Percentiles rank a stretch among this genome's conserved stretches.
Conservation (phyloP, 2,113 vertebrate species). For the Onychorhynchus coronatus region DNA sequence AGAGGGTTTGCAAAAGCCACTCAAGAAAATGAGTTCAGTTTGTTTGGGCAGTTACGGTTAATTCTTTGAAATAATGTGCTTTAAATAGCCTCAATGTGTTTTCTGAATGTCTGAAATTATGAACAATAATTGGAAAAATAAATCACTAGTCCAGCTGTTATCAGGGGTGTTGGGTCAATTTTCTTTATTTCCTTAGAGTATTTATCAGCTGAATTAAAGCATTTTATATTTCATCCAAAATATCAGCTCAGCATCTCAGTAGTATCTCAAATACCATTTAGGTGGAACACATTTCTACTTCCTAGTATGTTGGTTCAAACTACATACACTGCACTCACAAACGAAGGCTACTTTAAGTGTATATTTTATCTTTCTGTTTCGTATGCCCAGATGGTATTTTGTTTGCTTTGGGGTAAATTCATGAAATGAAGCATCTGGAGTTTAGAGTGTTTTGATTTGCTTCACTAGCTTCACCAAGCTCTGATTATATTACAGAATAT, state of each 20-base stretch:
- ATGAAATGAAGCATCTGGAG: constrained; percentile 50
- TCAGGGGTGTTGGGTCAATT: neutral
- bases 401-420: constrained; percentile 33
- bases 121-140: constrained; percentile 46
- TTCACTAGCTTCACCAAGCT: constrained; percentile 27
- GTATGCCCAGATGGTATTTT: constrained; percentile 27
- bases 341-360: neutral
- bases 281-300: neutral
- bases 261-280: neutral
- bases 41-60: neutral
- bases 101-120: constrained; percentile 41
- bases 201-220: neutral
- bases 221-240: neutral
- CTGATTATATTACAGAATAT: neutral
- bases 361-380: constrained; percentile 18
- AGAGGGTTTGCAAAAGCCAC: neutral
- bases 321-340: neutral
- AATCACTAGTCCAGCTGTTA: neutral
- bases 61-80: constrained; percentile 42
- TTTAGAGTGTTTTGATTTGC: constrained; percentile 42
- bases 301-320: neutral
- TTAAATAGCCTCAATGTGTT: constrained; percentile 37
- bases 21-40: constrained; percentile 13
- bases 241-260: neutral
- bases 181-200: neutral